Conservation (phyloP, 2,797 vertebrate species). For the Hydrophis major region DNA sequence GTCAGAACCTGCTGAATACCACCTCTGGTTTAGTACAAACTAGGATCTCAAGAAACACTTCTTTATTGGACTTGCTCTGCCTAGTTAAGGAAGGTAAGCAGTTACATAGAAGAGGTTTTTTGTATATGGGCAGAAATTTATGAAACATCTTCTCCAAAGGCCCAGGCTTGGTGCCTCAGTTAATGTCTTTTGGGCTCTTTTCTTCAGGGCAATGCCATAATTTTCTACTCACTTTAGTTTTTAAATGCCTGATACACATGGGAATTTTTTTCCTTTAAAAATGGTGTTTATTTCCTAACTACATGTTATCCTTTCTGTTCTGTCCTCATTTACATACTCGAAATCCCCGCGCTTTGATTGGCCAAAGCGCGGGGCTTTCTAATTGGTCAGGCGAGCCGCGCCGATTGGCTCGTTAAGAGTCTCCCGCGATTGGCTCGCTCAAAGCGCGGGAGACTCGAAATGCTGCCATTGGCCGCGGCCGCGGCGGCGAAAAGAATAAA, state of each 20-base stretch:
- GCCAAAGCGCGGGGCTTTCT: too few species aligned
- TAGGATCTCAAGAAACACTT: not conserved
- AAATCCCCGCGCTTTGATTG: too few species aligned
- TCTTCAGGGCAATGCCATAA: not conserved
- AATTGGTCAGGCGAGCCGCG: too few species aligned
- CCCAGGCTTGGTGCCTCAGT: not conserved
- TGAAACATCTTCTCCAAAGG: not conserved
- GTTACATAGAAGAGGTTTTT: not conserved
- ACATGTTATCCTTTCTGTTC: not conserved
- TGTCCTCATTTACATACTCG: too few species aligned
- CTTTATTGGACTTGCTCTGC: not conserved
- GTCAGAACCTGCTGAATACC: too few species aligned
- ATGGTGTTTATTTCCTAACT: not conserved
- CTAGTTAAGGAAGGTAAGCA: not conserved
- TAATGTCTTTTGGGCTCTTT: not conserved
- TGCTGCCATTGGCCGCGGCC: too few species aligned
- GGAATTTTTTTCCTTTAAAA: not conserved
- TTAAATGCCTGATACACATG: not conserved
- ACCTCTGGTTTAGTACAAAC: not conserved
- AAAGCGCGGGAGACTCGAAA: too few species aligned
- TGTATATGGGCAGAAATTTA: not conserved
- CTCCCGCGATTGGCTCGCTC: too few species aligned
- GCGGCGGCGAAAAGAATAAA: too few species aligned
- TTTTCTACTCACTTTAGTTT: not conserved
- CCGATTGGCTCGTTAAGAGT: too few species aligned